Base-by-base conservation (phyloP, 2,888 invertebrate species). In the Macrophya alboannulata region DNA sequence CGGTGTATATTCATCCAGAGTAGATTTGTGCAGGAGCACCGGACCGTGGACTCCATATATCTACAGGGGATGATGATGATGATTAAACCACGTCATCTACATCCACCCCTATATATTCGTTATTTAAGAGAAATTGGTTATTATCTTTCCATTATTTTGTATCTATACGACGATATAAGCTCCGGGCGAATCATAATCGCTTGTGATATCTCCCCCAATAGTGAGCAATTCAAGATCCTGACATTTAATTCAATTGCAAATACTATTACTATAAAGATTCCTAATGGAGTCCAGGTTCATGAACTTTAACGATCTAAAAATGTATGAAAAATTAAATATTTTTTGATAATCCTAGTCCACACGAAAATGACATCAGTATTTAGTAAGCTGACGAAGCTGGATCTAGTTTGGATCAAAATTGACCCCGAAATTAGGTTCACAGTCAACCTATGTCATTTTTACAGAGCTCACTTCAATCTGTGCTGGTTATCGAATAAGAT, bases 21-120 rank as follows among this genome's bases (percentile, higher is more conserved):
- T 81, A 62, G 51, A 81, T 81, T 81, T 62, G 81, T 81, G 62
- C 81, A 43, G 40, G 43, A 81, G 62, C 81, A 81, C 40, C 62
- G 81, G 81, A 81, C 59, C 81, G 81, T 81, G 43, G 37, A 51
- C 40, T 37, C n/a, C 31, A 77, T 10, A 17, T 74, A 74, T 31
- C 21, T 45, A 12, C 77, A 31, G 77, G 77, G 31, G 77, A 51
- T 81, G 31, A 31, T 31, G 77, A 51, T 81, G 31, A 31, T 31
- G 62, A 81, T 81, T 62, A 81, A 81, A 81, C 40, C 81, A 43
- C 81, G 62, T 62, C 59, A 81, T 62, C 59, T 43, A 37, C 62
- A 62, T 37, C 40, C n/a, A n/a, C 43, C 59, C 25, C 25, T 17
- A 17, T 17, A 17, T 17, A 2, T 72, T 72, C n/a, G 48, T 55